Evolutionary conservation across 2,113 vertebrate species (phyloP), one percentile per base, ranked within the genome.

Genomic region (Peromyscus californicus): DNA sequence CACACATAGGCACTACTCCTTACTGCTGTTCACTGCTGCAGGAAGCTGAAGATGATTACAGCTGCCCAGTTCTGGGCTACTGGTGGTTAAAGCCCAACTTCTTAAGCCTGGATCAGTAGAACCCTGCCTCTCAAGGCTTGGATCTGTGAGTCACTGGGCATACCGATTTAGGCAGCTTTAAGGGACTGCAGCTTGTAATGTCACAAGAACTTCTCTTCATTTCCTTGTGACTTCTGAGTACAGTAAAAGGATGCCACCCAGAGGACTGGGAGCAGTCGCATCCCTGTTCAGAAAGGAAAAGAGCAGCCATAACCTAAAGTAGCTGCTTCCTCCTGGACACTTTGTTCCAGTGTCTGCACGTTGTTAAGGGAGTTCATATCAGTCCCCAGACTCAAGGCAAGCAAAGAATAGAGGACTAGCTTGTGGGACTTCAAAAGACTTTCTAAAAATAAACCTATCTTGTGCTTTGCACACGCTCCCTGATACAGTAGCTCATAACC

Each of bases 401-500:
- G 65, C 76, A 67, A 36, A 83, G 82, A 69, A 6, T 16, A 51
- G 19, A 92, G 78, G 67, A 29, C 12, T 19, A 4, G 15, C 36
- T 65, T 74, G 63, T 5, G 33, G 26, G 61, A 89, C 63, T 70
- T 87, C 83, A 57, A n/a, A 69, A 79, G 74, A 61, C 72, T 96
- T 89, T 92, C 95, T 97, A 79, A 96, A 97, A 97, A 87, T 80
- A 95, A 39, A 16, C 31, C 3, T 59, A 76, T 57, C 67, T 84
- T 4, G 8, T 61, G 93, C 16, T 5, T 93, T 78, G 21, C 33
- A 63, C 72, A n/a, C 26, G 65, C 26, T 95, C 15, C 93, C 82
- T 83, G 82, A 54, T 82, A 84, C 19, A 92, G 22, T 89, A 79
- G 45, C 78, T 87, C 39, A 83, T 89, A 79, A 79, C 57, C 21